Conservation (phyloP, 2,797 vertebrate species). For the Acomys russatus region DNA sequence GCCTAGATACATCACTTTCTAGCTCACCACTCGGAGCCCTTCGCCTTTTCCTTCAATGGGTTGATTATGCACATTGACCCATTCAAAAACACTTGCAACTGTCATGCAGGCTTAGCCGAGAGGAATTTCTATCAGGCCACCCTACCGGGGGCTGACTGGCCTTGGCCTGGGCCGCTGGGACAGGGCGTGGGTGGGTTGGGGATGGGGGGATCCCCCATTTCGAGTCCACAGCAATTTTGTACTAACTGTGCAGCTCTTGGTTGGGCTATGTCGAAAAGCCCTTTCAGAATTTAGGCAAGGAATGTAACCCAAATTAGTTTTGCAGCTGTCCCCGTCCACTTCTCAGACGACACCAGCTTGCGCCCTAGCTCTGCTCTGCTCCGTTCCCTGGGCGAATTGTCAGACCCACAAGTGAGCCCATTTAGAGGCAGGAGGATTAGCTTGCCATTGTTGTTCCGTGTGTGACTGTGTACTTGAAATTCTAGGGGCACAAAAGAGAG, state of each 20-base stretch:
- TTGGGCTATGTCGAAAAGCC: constrained; percentile 73
- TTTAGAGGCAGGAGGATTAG: constrained; percentile 76
- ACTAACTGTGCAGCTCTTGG: constrained; percentile 59
- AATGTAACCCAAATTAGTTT: constrained; percentile 82
- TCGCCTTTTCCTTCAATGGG: constrained; percentile 71
- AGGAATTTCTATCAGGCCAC: constrained; percentile 79
- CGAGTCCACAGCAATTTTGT: constrained; percentile 65
- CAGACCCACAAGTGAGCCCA: constrained; percentile 79
- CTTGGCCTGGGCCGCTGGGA: constrained; percentile 42
- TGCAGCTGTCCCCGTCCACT: constrained; percentile 77
- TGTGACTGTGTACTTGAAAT: constrained; percentile 82
- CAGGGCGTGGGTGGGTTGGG: no score
- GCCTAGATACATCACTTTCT: constrained; percentile 70
- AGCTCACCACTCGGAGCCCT: constrained; percentile 24
- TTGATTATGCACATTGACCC: constrained; percentile 81
- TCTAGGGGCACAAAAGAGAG: constrained; percentile 81
- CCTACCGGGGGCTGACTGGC: constrained; percentile 75
- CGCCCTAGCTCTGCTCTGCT: constrained; percentile 38
- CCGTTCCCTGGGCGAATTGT: constrained; percentile 52
- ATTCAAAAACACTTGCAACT: constrained; percentile 79
- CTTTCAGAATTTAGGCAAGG: constrained; percentile 80
- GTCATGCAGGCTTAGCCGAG: constrained; percentile 73
- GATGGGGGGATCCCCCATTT: constrained; percentile 35
- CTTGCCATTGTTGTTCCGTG: constrained; percentile 78
- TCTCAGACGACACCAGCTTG: constrained; percentile 69